Evolutionary conservation across 2,113 vertebrate genomes (phyloP).

Genomic region (Hassar affinis): DNA sequence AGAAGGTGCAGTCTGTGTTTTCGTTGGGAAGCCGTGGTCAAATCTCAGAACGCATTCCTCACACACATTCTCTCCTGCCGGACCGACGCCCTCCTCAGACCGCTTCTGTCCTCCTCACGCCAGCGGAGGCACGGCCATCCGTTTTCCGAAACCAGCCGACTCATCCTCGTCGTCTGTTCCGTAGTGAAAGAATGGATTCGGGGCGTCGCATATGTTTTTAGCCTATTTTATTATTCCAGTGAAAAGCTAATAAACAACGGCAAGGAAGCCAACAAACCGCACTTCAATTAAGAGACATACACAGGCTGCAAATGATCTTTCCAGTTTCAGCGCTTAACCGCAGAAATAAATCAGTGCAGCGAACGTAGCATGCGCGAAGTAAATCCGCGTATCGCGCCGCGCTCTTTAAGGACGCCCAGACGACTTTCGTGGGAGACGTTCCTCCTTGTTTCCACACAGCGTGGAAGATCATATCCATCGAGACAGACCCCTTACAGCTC

Average conservation of each 20-base stretch:
- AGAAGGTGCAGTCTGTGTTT: constrained; percentile 8
- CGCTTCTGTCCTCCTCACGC: not conserved
- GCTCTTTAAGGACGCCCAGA: not conserved
- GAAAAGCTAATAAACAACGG: not conserved
- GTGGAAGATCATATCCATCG: not conserved
- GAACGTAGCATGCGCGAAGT: not conserved
- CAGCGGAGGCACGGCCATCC: not conserved
- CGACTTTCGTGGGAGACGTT: not conserved
- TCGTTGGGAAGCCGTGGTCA: not conserved
- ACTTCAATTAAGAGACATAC: not conserved
- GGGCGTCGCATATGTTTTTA: not conserved
- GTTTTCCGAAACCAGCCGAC: not conserved
- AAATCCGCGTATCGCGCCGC: not conserved
- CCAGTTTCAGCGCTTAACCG: not conserved
- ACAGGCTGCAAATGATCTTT: not conserved
- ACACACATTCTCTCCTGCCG: not conserved
- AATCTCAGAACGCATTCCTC: constrained; percentile 22
- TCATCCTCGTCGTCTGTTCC: not conserved
- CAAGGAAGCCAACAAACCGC: not conserved
- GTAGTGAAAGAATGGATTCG: not conserved
- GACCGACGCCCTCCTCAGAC: not conserved
- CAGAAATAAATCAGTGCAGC: not conserved
- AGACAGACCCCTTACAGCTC: not conserved
- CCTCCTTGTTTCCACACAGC: not conserved
- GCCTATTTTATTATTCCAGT: not conserved